These are phyloP conservation scores for Colinus virginianus DNA, from an alignment of 2,113 vertebrate genomes.

Conservation along the genomic window DNA sequence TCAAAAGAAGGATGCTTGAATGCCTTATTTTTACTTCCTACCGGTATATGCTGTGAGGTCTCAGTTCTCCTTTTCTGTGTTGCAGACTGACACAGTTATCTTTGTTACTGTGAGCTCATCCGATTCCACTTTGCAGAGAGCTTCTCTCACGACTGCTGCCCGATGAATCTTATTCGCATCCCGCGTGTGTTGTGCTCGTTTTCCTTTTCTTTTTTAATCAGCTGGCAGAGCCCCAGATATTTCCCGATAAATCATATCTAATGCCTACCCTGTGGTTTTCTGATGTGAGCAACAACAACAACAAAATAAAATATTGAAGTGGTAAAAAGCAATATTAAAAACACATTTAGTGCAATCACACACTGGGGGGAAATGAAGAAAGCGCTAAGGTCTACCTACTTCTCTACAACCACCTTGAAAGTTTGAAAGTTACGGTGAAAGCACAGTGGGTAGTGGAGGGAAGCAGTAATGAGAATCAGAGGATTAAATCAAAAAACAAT, in stretches of 20 bases:
- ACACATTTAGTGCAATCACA: constrained; percentile 56
- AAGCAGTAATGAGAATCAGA: constrained; percentile 53
- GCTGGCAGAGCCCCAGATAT: constrained; percentile 26
- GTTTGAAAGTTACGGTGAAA: constrained; percentile 47
- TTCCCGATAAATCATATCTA: constrained; percentile 60
- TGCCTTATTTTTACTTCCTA: not conserved
- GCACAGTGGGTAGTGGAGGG: constrained; percentile 19
- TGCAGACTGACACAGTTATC: not conserved
- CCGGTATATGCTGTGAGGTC: not conserved
- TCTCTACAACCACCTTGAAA: constrained; percentile 46
- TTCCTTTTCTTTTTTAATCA: constrained; percentile 54
- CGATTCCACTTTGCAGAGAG: not conserved
- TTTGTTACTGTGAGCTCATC: not conserved
- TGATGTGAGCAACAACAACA: constrained; percentile 52
- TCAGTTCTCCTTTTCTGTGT: not conserved
- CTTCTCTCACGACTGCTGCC: constrained; percentile 7
- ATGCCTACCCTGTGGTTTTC: constrained; percentile 54
- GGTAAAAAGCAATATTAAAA: constrained; percentile 66
- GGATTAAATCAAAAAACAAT: constrained; percentile 63
- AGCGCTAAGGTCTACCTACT: constrained; percentile 42
- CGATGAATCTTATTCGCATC: constrained; percentile 14
- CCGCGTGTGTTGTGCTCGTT: not conserved
- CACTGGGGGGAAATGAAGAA: constrained; percentile 49
- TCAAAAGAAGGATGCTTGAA: not conserved
- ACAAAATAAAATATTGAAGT: constrained; percentile 49